A percentile compares a stretch with the other conserved stretches of the same genome.
These are phyloP conservation scores for Morinoia aosen DNA, from an alignment of 2,888 invertebrate genomes.

Conservation along the genomic window DNA sequence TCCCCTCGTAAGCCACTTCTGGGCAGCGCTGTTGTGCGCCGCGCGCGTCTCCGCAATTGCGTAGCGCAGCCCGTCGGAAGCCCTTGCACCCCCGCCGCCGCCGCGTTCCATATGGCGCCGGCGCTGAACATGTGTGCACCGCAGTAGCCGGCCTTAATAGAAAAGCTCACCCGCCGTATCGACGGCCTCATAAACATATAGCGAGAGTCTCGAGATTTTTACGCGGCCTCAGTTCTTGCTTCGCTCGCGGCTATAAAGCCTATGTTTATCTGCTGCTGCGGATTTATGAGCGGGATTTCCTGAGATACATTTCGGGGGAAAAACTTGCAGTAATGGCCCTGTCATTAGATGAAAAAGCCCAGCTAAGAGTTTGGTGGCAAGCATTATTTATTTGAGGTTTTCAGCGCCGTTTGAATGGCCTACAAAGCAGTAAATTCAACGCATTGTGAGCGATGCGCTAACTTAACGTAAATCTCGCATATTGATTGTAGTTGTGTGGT, in stretches of 20 bases:
- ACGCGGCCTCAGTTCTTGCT: slow-evolving; percentile 46
- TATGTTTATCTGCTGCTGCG: slow-evolving; percentile 38
- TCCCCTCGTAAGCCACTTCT: not conserved
- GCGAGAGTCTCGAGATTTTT: slow-evolving; percentile 30
- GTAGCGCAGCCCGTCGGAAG: not conserved
- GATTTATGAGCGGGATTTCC: slow-evolving; percentile 49
- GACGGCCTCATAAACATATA: slow-evolving; percentile 35
- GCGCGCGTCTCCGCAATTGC: not conserved
- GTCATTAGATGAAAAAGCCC: slow-evolving; percentile 32
- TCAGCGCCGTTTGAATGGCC: not conserved
- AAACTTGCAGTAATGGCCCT: slow-evolving; percentile 38
- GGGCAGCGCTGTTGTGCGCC: not conserved
- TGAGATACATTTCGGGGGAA: slow-evolving; percentile 36
- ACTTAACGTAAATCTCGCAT: not conserved
- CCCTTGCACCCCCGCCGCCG: not conserved
- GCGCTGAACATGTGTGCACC: not conserved
- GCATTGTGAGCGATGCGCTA: not conserved
- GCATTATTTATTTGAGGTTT: not conserved
- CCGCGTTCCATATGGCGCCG: slow-evolving; percentile 1
- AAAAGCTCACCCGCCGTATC: slow-evolving; percentile 1
- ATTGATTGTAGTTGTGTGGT: not conserved
- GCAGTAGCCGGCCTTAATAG: not conserved
- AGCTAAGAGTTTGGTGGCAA: not conserved
- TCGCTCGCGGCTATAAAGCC: slow-evolving; percentile 31
- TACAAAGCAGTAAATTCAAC: not conserved